Percentiles rank a stretch among this genome's conserved stretches.
These are phyloP conservation scores for Porites evermanni DNA, from an alignment of 92 coral and sea anemone genomes.

Conservation along the genomic window DNA sequence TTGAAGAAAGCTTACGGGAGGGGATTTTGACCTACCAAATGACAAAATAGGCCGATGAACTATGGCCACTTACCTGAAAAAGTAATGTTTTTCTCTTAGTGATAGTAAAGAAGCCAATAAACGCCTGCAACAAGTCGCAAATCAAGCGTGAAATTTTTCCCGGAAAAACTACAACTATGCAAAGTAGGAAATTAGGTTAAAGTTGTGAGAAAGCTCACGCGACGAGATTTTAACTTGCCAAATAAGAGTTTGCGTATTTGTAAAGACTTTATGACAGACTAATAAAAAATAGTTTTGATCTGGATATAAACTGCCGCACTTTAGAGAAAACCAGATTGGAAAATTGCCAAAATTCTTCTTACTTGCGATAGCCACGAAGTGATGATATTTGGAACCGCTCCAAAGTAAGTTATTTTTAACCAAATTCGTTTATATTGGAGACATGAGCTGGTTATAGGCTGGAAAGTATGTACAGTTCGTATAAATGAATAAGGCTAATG, in stretches of 20 bases:
- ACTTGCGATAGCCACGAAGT: too few relatives aligned
- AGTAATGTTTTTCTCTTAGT: too few relatives aligned
- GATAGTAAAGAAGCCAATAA: too few relatives aligned
- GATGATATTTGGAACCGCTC: too few relatives aligned
- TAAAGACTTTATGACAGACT: not conserved
- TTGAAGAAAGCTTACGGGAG: too few relatives aligned
- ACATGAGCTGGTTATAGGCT: not conserved
- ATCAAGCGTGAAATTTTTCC: not conserved
- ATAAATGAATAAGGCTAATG: not conserved
- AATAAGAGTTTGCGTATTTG: constrained; percentile 10
- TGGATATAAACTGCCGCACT: not conserved
- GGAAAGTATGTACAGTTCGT: not conserved
- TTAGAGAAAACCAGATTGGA: not conserved
- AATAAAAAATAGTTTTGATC: not conserved
- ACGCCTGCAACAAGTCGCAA: too few relatives aligned
- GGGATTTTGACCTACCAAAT: too few relatives aligned
- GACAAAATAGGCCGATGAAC: too few relatives aligned
- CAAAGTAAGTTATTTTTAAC: too few relatives aligned
- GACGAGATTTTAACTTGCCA: constrained; percentile 20
- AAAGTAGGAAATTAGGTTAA: not conserved
- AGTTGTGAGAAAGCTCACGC: constrained; percentile 1
- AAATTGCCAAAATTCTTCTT: too few relatives aligned
- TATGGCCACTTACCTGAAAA: too few relatives aligned
- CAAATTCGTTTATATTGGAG: too few relatives aligned
- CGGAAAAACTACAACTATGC: not conserved